Percentiles rank a stretch among this genome's conserved stretches.
These are phyloP conservation scores for Heteromyza rotundicornis DNA, from an alignment of 2,888 invertebrate genomes.

Conservation along the genomic window DNA sequence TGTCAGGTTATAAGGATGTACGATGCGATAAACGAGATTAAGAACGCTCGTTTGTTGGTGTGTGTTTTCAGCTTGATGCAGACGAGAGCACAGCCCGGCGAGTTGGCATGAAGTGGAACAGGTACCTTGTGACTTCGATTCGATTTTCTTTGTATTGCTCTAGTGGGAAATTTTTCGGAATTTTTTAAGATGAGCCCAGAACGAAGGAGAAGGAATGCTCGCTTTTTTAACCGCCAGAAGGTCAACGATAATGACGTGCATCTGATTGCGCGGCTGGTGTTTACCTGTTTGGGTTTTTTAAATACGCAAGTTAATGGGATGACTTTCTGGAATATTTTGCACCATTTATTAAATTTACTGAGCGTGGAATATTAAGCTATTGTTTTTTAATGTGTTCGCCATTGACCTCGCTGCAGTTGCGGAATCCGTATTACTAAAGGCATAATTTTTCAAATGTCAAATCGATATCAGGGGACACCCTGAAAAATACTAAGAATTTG, in stretches of 20 bases:
- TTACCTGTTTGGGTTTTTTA: constrained; percentile 15
- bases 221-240: constrained; percentile 26
- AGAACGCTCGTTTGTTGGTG: constrained; percentile 32
- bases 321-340: neutral
- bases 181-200: constrained; percentile 18
- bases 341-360: neutral
- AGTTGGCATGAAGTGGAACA: constrained; percentile 32
- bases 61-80: constrained; percentile 23
- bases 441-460: too few relatives aligned
- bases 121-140: constrained; percentile 37
- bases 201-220: neutral
- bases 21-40: constrained; percentile 52
- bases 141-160: constrained; percentile 46
- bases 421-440: too few relatives aligned
- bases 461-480: too few relatives aligned
- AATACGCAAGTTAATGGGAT: constrained; percentile 27
- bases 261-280: constrained; percentile 15
- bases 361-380: constrained; percentile 44
- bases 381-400: constrained; percentile 34
- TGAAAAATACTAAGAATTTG: too few relatives aligned
- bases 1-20: constrained; percentile 41
- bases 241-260: constrained; percentile 21
- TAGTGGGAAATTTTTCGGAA: constrained; percentile 49
- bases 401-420: constrained; percentile 54
- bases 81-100: constrained; percentile 31